Evolutionary conservation across 2,888 invertebrate species (phyloP), one percentile per base, ranked within the genome.

Genomic region (Dryobotodes eremita): DNA sequence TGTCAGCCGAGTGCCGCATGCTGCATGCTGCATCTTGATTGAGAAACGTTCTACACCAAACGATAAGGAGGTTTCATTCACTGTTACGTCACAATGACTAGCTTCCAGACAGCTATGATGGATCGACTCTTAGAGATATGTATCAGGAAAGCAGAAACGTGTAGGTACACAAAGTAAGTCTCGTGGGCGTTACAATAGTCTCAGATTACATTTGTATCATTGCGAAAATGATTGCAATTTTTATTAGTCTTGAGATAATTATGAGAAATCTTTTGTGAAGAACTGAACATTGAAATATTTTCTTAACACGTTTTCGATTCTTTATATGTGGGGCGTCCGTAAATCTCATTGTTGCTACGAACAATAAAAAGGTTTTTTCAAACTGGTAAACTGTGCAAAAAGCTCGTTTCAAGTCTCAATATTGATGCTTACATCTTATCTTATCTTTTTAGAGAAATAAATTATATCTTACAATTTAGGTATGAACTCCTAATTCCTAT

Each of bases 171-270:
- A 79, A 76, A 64, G 61, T 73, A 69, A 71, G 71, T 75, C 57
- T 80, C 42, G 88, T 88, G 87, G 89, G 85, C 85, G 89, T 76
- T 79, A 89, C 87, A 88, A 89, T 88, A 77, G 82, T 70, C 50
- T 57, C 69, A 64, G 68, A 88, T 85, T 79, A 82, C 77, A 79
- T 86, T 84, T 61, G 79, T 79, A 72, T 71, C 71, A 70, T 88
- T 88, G 77, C 77, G 76, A 86, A 87, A 79, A 79, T 64, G 53
- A 80, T 77, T 87, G 83, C 80, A 66, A 83, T 64, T 85, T 80
- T 85, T 86, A 64, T 77, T 53, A 65, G 71, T 80, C 71, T 73
- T 61, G 74, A 78, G 62, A 75, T 70, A 85, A 76, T 80, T 83
- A 61, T 82, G 86, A 77, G 86, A 87, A 77, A 71, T 83, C 55